Base-by-base conservation (phyloP, 2,888 invertebrate species). In the Xestia xanthographa region DNA sequence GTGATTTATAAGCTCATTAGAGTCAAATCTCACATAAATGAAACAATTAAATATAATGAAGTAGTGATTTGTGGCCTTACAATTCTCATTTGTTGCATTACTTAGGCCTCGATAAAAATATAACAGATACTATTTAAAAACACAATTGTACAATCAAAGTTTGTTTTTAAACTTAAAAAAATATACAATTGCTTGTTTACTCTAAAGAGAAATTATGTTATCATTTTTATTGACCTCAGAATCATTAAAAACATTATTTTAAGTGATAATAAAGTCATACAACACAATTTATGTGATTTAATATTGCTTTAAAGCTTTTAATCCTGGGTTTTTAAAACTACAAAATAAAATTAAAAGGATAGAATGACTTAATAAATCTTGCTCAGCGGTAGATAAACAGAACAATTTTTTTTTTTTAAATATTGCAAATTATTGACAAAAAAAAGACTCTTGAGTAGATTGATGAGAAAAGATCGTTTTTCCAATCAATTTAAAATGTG, bases 251-350 rank as follows among this genome's bases (percentile, higher is more conserved):
- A 84, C 41, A 72, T 77, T 75, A 80, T 76, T 86, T 87, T 82
- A 80, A 70, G 79, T 83, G 77, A 86, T 82, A 86, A 80, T 85
- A 74, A 75, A 80, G 79, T 72, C 67, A 60, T 78, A 84, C 79
- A 84, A 89, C 75, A 83, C 75, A 73, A 77, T 80, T 81, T 82
- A 82, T 79, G 26, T 79, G 78, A 80, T 72, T 72, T 79, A 88
- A 75, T 84, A 78, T 86, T 84, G 83, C 83, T 86, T 89, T 87
- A 87, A 85, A 87, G 85, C 88, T 80, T 82, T 77, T 72, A 72
- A 80, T 73, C 58, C 60, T 77, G 83, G 78, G 79, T 78, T 76
- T 77, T 79, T 75, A 81, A 48, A 71, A 80, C 68, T 76, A 83
- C 29, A 50, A 82, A 81, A 70, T 69, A 69, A 77, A 72, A 66